phyloP scores from a whole-genome alignment of 92 coral and sea anemone species.

The Porites lobata region DNA sequence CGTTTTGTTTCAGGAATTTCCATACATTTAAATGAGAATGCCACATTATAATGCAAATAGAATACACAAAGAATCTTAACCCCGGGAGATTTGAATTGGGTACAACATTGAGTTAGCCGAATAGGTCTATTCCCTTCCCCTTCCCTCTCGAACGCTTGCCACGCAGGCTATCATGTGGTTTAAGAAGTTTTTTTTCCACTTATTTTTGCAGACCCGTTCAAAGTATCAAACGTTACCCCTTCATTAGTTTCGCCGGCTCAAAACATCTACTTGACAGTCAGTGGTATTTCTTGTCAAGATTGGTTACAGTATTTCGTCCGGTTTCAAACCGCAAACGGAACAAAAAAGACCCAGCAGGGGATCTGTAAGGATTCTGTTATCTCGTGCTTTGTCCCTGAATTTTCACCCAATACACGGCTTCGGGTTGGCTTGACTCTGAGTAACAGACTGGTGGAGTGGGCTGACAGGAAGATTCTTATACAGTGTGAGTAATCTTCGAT shows the following conservation, averaged over 20 bases:
- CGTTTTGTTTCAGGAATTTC: no score
- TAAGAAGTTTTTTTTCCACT: not conserved
- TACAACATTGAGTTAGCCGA: no score
- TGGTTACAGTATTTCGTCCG: conserved; percentile 78
- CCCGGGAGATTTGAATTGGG: no score
- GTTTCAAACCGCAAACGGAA: conserved; percentile 69
- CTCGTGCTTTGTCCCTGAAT: conserved; percentile 66
- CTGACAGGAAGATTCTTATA: conserved; percentile 54
- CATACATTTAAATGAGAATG: no score
- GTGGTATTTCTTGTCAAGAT: conserved; percentile 72
- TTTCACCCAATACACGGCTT: conserved; percentile 66
- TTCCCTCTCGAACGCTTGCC: no score
- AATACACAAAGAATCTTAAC: no score
- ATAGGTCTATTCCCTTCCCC: no score
- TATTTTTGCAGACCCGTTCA: conserved; percentile 61
- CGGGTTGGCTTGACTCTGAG: conserved; percentile 81
- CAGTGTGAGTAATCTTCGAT: conserved; percentile 50
- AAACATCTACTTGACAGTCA: conserved; percentile 41
- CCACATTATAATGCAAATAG: no score
- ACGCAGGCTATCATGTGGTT: no score
- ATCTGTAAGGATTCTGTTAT: conserved; percentile 68
- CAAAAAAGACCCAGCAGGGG: conserved; percentile 73
- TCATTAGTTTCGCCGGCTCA: conserved; percentile 51
- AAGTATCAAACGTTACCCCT: conserved; percentile 64
- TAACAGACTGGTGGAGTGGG: conserved; percentile 81